Conservation (phyloP, 2,888 invertebrate species). For the Pammene aurita region DNA sequence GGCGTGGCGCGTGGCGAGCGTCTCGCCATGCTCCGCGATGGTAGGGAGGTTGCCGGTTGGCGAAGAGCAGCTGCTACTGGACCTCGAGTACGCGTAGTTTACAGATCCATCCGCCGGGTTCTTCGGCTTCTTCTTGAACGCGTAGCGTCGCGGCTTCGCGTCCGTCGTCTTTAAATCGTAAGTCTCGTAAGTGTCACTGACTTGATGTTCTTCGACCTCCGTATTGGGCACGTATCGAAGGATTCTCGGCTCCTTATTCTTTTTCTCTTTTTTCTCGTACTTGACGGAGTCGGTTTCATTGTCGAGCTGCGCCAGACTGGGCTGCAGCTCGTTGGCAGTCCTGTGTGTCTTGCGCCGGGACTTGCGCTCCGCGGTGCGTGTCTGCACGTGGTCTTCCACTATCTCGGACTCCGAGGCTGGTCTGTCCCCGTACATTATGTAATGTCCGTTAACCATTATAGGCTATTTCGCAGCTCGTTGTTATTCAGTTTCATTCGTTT, state of each 20-base stretch:
- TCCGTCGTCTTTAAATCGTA: conserved; percentile 71
- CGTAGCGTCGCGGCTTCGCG: conserved; percentile 67
- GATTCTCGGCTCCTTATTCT: conserved; percentile 71
- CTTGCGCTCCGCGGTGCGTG: conserved; percentile 68
- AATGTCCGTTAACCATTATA: conserved; percentile 81
- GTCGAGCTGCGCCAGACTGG: conserved; percentile 70
- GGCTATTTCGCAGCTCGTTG: conserved; percentile 42
- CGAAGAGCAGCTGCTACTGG: conserved; percentile 76
- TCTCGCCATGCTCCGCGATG: conserved; percentile 74
- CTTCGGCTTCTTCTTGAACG: conserved; percentile 73
- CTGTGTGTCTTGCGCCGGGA: conserved; percentile 65
- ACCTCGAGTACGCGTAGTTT: conserved; percentile 75
- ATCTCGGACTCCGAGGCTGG: conserved; percentile 76
- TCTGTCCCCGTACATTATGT: conserved; percentile 74
- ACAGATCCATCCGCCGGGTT: conserved; percentile 75
- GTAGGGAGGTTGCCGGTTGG: conserved; percentile 76
- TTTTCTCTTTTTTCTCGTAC: conserved; percentile 76
- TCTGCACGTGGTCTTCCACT: conserved; percentile 73
- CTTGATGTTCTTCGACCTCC: conserved; percentile 72
- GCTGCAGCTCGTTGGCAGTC: conserved; percentile 69
- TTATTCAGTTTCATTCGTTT: conserved; percentile 45
- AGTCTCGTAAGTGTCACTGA: conserved; percentile 74
- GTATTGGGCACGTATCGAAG: conserved; percentile 74
- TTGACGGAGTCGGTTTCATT: conserved; percentile 78
- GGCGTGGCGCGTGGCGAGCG: conserved; percentile 56